Conservation (phyloP, 2,888 invertebrate genomes). For the Rhopalosiphum nymphaeae region DNA sequence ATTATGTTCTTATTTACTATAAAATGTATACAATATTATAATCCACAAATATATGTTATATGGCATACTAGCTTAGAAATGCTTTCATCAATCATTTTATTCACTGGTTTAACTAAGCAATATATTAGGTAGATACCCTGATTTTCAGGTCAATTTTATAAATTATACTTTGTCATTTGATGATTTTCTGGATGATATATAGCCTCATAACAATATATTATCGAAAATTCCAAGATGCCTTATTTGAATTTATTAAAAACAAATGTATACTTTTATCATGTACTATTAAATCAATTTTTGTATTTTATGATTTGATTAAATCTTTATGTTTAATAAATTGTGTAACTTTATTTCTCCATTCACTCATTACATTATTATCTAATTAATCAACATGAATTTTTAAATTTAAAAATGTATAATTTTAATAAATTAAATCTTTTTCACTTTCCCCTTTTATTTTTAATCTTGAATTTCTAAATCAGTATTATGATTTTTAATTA, state of each 20-base stretch:
- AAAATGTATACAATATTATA: constrained; percentile 49
- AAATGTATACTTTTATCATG: constrained; percentile 38
- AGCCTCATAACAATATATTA: neutral
- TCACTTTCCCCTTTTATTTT: neutral
- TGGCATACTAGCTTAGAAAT: neutral
- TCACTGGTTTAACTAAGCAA: constrained; percentile 50
- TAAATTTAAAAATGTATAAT: neutral
- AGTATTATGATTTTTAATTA: neutral
- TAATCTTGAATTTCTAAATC: neutral
- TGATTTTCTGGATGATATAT: constrained; percentile 13
- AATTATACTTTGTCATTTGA: constrained; percentile 25
- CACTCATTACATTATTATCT: neutral
- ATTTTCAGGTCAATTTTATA: constrained; percentile 34
- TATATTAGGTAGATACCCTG: neutral
- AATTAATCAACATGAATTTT: neutral
- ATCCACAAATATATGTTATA: neutral
- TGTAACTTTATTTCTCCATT: neutral
- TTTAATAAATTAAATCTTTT: neutral
- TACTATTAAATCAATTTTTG: constrained; percentile 38
- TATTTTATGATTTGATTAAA: constrained; percentile 50
- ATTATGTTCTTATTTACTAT: constrained; percentile 3
- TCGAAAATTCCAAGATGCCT: constrained; percentile 11
- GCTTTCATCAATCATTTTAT: constrained; percentile 30
- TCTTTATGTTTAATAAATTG: constrained; percentile 10
- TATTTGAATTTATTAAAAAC: constrained; percentile 1